Percentiles rank a stretch among this genome's conserved stretches.
Conservation (phyloP, 2,888 invertebrate genomes). For the Osedax frankpressi region DNA sequence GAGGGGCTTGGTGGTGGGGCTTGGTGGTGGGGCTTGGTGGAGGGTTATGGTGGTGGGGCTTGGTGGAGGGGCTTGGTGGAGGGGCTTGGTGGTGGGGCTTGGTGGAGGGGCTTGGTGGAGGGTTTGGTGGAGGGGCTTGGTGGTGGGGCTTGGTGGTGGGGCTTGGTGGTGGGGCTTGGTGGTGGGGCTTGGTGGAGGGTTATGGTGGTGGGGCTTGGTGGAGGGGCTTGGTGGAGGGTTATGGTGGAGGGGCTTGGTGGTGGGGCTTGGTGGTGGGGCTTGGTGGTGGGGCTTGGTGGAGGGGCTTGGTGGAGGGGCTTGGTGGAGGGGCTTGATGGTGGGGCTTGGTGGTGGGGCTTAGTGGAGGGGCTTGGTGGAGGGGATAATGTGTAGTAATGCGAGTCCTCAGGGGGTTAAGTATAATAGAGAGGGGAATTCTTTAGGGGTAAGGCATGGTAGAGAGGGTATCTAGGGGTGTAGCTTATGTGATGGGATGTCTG, state of each 20-base stretch:
- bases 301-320: too few species aligned
- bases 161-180: not conserved
- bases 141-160: not conserved
- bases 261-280: too few species aligned
- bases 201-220: conserved; percentile 77
- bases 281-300: too few species aligned
- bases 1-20: conserved; percentile 92
- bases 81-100: too few species aligned
- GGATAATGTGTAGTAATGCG: not conserved
- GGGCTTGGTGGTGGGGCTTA: not conserved
- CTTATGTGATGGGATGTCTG: not conserved
- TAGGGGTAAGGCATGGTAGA: not conserved
- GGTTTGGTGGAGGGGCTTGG: not conserved
- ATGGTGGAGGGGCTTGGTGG: conserved; percentile 61
- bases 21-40: conserved; percentile 95
- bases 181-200: not conserved
- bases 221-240: conserved; percentile 99
- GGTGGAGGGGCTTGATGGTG: not conserved
- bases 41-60: conserved; percentile 83
- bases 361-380: not conserved
- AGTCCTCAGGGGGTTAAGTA: not conserved
- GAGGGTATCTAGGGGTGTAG: not conserved
- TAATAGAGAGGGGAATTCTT: not conserved
- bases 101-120: too few species aligned
- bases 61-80: not conserved